Evolutionary conservation across 2,113 vertebrate species (phyloP).

Genomic region (Urocolius indicus): DNA sequence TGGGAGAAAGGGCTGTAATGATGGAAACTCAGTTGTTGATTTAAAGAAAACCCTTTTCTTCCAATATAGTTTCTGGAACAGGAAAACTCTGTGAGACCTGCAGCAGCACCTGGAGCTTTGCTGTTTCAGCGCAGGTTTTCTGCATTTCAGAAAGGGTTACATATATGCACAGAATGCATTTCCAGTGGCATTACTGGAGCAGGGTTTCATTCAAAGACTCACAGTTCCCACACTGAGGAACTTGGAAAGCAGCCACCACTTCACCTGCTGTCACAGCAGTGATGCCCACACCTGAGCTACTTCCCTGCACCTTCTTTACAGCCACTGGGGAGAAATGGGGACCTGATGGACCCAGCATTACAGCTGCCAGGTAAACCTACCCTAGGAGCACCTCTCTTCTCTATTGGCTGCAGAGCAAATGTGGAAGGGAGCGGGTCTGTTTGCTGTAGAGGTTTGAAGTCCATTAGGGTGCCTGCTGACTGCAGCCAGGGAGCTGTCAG

Average conservation of each 20-base stretch:
- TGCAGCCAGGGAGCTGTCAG: background rate
- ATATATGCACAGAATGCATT: background rate
- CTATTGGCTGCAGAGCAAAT: background rate
- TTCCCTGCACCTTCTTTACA: background rate
- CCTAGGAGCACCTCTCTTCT: background rate
- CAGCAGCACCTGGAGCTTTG: background rate
- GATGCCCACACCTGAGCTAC: background rate
- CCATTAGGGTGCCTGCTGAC: background rate
- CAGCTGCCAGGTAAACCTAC: background rate
- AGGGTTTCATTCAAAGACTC: background rate
- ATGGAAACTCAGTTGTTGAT: background rate
- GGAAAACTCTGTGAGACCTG: background rate
- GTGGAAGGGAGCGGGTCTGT: background rate
- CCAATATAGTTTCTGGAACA: background rate
- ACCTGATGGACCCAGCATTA: fast-evolving
- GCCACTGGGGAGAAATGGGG: background rate
- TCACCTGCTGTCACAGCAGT: background rate
- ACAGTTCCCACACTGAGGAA: background rate
- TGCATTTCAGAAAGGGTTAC: background rate
- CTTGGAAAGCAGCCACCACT: background rate
- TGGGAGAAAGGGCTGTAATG: background rate
- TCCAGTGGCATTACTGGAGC: background rate
- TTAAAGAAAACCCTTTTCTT: background rate
- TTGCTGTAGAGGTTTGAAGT: background rate
- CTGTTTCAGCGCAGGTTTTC: background rate